Base-by-base conservation (phyloP, 35 echinoderm and acorn worm genomes). In the Apostichopus japonicus region DNA sequence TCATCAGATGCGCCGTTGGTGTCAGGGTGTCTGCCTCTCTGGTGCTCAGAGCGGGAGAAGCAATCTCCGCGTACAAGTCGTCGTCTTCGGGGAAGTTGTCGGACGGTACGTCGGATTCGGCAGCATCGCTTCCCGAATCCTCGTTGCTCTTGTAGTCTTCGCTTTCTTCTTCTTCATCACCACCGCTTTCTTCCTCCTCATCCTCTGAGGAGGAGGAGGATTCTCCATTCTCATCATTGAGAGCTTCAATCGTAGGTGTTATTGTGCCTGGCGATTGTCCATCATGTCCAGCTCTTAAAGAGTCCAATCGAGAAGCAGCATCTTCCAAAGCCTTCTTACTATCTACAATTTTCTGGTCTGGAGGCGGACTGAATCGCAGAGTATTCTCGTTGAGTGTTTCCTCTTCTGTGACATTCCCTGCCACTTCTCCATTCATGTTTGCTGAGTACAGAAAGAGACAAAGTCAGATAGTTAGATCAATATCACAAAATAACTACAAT, bases 1-100 rank as follows among this genome's bases (percentile, higher is more conserved):
- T 95, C 17, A 77, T 83, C 56, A 97, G 78, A 78, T 97, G 91
- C 24, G 96, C 91, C 54, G 96, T 97, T 0, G 96, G 96, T 52
- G 96, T 95, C 65, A 98, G 79, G 5, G 94, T 92, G 59, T 98
- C 96, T 15, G 96, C 96, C 93, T 98, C 96, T 23, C 94, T 92
- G 33, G 96, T 95, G 56, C 96, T 98, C 4, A 98, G 84, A 6
- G 90, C 95, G 0, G 96, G 96, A 6, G 96, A 98, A 56, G 93
- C 93, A n/a, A 98, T 94, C 24, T 95, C 92, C 6, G 96, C 86
- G 51, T 94, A 82, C 6, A 90, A 81, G 57, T 92, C 91, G 25
- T 93, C 90, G 23, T 94, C 92, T 79, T 92, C 93, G 1, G 95
- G 86, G 62, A 90, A 90, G 13, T 92, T 92, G 78, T 93, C 90